These are phyloP conservation scores for Hestina assimilis DNA, from an alignment of 1,140 invertebrate genomes.

Conservation along the genomic window DNA sequence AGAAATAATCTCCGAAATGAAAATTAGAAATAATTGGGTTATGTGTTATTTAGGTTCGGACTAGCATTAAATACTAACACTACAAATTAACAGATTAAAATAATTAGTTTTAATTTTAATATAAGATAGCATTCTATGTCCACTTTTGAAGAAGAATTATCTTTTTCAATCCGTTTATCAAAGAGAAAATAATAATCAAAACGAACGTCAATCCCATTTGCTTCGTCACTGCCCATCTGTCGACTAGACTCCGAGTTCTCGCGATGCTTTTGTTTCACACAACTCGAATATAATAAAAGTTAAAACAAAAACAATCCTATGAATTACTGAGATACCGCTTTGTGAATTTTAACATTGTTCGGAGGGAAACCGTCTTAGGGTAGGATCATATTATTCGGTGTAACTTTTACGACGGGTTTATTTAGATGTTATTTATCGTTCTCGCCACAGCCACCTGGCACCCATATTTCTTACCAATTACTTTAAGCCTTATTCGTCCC, in stretches of 20 bases:
- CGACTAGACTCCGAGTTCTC: background rate
- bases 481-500: conserved; percentile 43
- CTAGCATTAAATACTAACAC: too few species aligned
- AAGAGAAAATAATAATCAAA: conserved; percentile 3
- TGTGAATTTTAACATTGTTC: conserved; percentile 40
- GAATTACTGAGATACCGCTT: conserved; percentile 36
- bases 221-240: conserved; percentile 5
- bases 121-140: too few species aligned
- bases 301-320: conserved; percentile 32
- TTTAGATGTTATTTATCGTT: conserved; percentile 59
- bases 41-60: too few species aligned
- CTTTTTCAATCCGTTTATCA: background rate
- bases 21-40: too few species aligned
- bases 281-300: conserved; percentile 12
- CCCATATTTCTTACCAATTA: conserved; percentile 54
- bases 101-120: too few species aligned
- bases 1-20: too few species aligned
- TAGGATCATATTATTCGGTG: conserved; percentile 45
- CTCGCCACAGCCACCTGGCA: conserved; percentile 43
- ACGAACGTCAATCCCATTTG: conserved; percentile 9
- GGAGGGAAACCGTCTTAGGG: conserved; percentile 14
- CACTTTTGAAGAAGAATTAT: background rate
- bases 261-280: background rate
- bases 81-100: too few species aligned
- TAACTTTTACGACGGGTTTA: conserved; percentile 52